Percentiles rank a stretch among this genome's conserved stretches.
Conservation (phyloP, 2,888 invertebrate genomes). For the Euplagia quadripunctaria region DNA sequence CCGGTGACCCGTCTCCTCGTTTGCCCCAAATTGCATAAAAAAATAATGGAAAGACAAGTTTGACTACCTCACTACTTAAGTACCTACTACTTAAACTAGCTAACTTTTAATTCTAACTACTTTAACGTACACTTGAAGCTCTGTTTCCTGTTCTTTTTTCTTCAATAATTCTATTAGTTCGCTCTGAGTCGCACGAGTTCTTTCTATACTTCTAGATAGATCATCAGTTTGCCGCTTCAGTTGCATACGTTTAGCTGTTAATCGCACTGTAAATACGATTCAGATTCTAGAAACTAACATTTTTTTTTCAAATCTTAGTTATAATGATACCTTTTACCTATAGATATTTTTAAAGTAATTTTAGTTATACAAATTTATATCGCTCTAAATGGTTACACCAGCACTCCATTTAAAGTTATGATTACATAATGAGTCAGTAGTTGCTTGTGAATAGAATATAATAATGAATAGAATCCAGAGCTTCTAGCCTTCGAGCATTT, state of each 20-base stretch:
- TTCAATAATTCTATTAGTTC: constrained; percentile 56
- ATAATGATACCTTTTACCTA: no score
- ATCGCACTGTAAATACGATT: constrained; percentile 57
- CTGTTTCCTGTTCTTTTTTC: constrained; percentile 56
- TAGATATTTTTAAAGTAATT: no score
- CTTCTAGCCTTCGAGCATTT: no score
- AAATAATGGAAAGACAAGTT: background rate
- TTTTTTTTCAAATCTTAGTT: no score
- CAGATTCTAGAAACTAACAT: background rate
- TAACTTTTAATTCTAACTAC: background rate
- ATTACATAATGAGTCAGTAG: no score
- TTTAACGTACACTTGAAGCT: constrained; percentile 29
- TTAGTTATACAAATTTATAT: no score
- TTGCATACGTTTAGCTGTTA: constrained; percentile 72
- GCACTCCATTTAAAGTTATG: no score
- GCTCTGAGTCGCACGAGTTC: constrained; percentile 49
- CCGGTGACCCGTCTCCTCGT: no score
- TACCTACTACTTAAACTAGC: background rate
- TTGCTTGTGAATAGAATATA: no score
- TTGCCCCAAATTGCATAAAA: background rate
- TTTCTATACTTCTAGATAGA: constrained; percentile 56
- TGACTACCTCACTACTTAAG: background rate
- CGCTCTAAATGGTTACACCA: no score
- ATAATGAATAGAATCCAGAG: no score
- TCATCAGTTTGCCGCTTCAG: constrained; percentile 69